Conservation (phyloP, 2,888 invertebrate genomes). For the Frankliniella intonsa region DNA sequence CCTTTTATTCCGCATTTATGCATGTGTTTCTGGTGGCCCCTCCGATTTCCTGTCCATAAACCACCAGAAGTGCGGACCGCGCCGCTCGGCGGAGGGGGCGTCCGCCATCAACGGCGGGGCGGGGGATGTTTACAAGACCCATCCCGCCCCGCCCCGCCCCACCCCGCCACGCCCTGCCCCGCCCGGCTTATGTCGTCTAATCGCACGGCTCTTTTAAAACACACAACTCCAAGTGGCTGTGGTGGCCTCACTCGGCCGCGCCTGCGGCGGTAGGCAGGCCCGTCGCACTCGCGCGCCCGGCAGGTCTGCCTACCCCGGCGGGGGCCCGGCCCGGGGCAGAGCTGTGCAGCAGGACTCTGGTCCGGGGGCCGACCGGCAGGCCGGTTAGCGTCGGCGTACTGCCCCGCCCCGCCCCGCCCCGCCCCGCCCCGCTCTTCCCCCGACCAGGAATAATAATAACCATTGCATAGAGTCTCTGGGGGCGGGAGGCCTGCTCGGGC, state of each 20-base stretch:
- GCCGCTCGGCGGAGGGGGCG: background rate
- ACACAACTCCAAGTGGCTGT: background rate
- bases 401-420: no score
- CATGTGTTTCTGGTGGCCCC: constrained; percentile 22
- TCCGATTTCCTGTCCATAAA: constrained; percentile 24
- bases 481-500: no score
- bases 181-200: background rate
- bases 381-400: no score
- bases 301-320: background rate
- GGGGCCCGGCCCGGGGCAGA: background rate
- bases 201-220: background rate
- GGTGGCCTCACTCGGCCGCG: background rate
- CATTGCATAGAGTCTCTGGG: no score
- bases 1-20: constrained; percentile 20
- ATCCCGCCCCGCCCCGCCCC: background rate
- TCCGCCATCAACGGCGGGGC: background rate
- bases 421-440: no score
- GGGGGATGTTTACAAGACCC: background rate
- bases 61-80: background rate
- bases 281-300: background rate
- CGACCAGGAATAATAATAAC: no score
- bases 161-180: background rate
- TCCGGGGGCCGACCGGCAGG: no score
- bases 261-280: background rate
- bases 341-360: no score